Percentiles rank a stretch among this genome's conserved stretches.
These are phyloP conservation scores for Tetragnatha montana DNA, from an alignment of 2,888 invertebrate genomes.

Conservation along the genomic window DNA sequence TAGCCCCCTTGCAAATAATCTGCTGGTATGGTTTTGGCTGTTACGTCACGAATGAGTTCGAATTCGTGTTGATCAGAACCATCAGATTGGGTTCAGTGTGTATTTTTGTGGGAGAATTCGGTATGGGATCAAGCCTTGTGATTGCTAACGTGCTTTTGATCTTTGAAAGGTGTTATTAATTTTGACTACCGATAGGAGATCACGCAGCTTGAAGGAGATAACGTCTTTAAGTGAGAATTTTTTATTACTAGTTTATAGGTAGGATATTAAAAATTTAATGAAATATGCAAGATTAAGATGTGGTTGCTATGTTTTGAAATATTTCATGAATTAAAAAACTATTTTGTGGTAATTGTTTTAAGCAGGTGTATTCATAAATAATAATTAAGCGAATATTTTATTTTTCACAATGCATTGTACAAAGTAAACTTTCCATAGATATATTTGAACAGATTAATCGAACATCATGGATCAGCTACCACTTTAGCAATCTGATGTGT, in stretches of 20 bases:
- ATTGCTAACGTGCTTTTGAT: constrained; percentile 6
- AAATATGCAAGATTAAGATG: no score
- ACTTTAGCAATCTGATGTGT: no score
- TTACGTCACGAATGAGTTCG: constrained; percentile 12
- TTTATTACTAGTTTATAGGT: not conserved
- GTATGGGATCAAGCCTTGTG: not conserved
- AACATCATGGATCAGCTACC: no score
- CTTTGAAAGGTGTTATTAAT: constrained; percentile 44
- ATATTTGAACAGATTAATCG: no score
- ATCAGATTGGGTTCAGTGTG: not conserved
- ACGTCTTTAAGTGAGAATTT: not conserved
- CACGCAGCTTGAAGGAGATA: not conserved
- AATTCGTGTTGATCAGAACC: constrained; percentile 23
- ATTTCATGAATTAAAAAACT: no score
- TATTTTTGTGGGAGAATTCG: not conserved
- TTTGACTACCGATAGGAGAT: constrained; percentile 13
- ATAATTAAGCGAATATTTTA: no score
- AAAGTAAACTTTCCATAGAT: no score
- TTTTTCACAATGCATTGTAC: no score
- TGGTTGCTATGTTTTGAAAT: no score
- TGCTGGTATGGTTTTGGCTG: not conserved
- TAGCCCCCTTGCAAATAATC: not conserved
- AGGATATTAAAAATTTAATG: no score
- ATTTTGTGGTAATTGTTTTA: no score
- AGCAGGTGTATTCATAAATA: no score